Evolutionary conservation across 2,797 vertebrate genomes (phyloP), one percentile per base, ranked within the genome.

Genomic region (Intellagama lesueurii): DNA sequence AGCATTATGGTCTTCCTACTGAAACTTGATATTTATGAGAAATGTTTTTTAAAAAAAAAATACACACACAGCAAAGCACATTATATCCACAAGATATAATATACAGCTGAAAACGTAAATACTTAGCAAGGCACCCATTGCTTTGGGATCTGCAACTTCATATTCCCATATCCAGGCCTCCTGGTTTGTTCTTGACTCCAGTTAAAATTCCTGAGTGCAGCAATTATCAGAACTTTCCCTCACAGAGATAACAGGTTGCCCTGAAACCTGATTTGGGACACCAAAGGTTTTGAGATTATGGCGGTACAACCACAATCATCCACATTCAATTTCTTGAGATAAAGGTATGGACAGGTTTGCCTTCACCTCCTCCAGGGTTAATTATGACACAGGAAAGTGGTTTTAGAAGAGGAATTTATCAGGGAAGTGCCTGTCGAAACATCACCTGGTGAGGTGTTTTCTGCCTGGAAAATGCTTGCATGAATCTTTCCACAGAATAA

Each of bases 91-190:
- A 66, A 12, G 80, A 90, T 6, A 16, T 4, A 19, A 17, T 60
- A 86, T 88, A n/a, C 6, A 2, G 0, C 69, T 17, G 30, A 60
- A 83, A 89, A 79, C 80, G 69, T 87, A 17, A 82, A 3, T 22
- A 35, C 7, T 85, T 68, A 35, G 1, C 14, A 90, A 88, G 26
- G 64, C 87, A 90, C 17, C 60, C 1, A 87, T 66, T 17, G n/a
- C 14, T 30, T 89, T 32, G 22, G 56, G 12, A 66, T 70, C 72
- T 78, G 32, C 16, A 72, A 60, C 72, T 60, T 73, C 64, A 73
- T n/a, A 66, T 44, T 64, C 40, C 70, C 70, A 26, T 19, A 66
- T 88, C 28, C 76, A 75, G 52, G 7, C 40, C 52, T 76, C 80
- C 26, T 32, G 64, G 56, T 40, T 69, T 73, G 79, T 47, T 75